phyloP scores from a whole-genome alignment of 2,113 vertebrate genomes.

The Ameiurus melas region DNA sequence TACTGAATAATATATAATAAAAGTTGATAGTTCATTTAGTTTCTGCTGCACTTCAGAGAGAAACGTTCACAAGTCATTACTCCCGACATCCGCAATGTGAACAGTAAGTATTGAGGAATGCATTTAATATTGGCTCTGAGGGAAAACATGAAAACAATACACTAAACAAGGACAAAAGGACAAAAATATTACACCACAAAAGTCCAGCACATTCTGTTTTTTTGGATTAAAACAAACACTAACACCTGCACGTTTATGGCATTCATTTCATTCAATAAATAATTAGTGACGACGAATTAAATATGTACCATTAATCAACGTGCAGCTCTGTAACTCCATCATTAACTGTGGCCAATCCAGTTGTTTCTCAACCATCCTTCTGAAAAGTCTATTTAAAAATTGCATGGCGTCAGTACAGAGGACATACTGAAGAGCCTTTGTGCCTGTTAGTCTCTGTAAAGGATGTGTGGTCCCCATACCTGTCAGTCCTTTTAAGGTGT shows the following conservation, averaged over 20 bases:
- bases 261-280: neutral
- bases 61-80: slow-evolving; percentile 95
- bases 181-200: neutral
- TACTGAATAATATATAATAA: slow-evolving; percentile 99
- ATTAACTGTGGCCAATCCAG: neutral
- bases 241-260: neutral
- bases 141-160: slow-evolving; percentile 46
- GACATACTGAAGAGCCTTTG: neutral
- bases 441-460: neutral
- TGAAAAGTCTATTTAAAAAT: neutral
- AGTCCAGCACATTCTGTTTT: neutral
- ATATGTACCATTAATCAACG: neutral
- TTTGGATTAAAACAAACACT: neutral
- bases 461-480: neutral
- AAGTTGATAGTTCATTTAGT: slow-evolving; percentile 99
- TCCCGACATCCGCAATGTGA: slow-evolving; percentile 91
- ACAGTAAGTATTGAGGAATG: slow-evolving; percentile 83
- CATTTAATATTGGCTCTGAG: slow-evolving; percentile 50
- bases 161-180: slow-evolving; percentile 19
- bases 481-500: neutral
- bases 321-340: slow-evolving; percentile 1
- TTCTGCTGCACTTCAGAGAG: slow-evolving; percentile 94
- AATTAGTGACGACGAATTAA: neutral
- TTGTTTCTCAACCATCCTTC: neutral
- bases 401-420: neutral